phyloP scores from a whole-genome alignment of 2,113 vertebrate genomes.

The Gymnogyps californianus region DNA sequence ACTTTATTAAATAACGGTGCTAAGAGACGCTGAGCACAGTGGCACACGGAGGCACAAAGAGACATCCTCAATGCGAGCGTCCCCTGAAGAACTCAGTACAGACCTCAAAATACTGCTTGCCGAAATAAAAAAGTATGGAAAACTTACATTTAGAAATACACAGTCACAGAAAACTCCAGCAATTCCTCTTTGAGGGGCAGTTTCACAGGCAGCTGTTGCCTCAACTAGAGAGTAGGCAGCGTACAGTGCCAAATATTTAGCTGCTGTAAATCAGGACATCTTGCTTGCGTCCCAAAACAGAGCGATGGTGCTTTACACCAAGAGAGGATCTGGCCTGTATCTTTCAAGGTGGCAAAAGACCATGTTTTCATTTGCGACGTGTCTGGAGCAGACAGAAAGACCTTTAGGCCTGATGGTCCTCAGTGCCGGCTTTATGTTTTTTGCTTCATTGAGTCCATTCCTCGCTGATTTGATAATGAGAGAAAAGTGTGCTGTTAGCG shows the following conservation, averaged over 20 bases:
- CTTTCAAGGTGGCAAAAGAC: neutral
- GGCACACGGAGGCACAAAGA: neutral
- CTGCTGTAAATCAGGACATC: neutral
- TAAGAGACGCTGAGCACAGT: neutral
- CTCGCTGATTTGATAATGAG: conserved; percentile 13
- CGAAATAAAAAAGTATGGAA: neutral
- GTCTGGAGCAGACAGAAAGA: neutral
- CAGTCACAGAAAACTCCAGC: neutral
- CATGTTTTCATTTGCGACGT: neutral
- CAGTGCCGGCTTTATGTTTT: neutral
- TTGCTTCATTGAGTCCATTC: conserved; percentile 7
- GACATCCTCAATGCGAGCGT: accelerated
- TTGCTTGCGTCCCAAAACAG: neutral
- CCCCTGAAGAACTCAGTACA: neutral
- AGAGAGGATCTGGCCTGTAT: neutral
- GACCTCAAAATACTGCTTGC: neutral
- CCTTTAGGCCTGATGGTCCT: neutral
- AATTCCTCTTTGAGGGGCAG: neutral
- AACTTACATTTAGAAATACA: neutral
- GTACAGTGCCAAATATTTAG: neutral
- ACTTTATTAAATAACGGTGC: neutral
- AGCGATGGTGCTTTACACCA: neutral
- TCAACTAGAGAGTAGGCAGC: neutral
- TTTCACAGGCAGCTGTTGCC: neutral
- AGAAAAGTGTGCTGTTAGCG: neutral